Evolutionary conservation across 2,113 vertebrate genomes (phyloP), one percentile per base, ranked within the genome.

Genomic region (Nycticebus coucang): DNA sequence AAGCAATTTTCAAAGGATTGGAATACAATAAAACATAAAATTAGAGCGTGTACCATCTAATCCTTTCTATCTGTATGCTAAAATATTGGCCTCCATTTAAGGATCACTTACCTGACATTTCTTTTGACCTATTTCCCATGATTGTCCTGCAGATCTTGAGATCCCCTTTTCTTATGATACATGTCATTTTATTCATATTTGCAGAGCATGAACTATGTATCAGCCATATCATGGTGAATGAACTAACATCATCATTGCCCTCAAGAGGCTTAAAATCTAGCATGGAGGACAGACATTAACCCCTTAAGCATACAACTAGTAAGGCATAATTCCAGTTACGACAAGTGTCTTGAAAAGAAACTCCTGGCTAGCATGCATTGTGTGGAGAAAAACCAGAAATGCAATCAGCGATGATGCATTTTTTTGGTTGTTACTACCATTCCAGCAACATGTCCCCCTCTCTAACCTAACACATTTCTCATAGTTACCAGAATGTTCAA

Each of bases 1-100:
- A 75, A 86, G 4, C 37, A 83, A 45, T 22, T 71, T 91, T 86
- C 14, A 85, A 92, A 96, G 62, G 66, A 79, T 55, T 91, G 62
- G 21, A 79, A 95, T 79, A 68, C 5, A 82, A 77, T 37, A 89
- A 94, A 71, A n/a, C 88, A 14, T 82, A 37, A 74, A 79, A 41
- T 57, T 90, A 80, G 11, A 45, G 14, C 57, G 72, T 96, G n/a
- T 6, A 75, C 62, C 28, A 71, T 79, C 24, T 64, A 53, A 62
- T 89, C 18, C 89, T 86, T 89, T 59, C 26, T 80, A 28, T 55
- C 11, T 92, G 7, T 60, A 50, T 57, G 24, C 26, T 28, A 62
- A 96, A 92, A 64, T 35, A 78, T 21, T 7, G 18, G n/a, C 13
- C 84, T 77, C 19, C 3, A 37, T 19, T 84, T 62, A 35, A 88